Conservation (phyloP, 2,113 vertebrate species). For the Boleophthalmus pectinirostris region DNA sequence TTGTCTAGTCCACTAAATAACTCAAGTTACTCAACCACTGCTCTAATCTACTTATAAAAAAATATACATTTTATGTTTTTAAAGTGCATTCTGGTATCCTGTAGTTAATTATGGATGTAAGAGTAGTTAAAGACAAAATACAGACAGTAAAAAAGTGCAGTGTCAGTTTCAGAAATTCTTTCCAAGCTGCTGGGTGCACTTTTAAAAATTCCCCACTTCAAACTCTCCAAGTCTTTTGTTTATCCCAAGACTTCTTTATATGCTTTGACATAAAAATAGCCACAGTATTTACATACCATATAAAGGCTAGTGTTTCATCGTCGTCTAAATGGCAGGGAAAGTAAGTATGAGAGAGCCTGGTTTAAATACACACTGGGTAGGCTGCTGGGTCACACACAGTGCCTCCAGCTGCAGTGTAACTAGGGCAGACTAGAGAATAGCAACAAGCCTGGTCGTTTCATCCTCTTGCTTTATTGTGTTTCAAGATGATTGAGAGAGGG, state of each 20-base stretch:
- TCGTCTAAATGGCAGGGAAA: slow-evolving; percentile 24
- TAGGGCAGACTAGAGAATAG: slow-evolving; percentile 27
- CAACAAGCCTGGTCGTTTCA: slow-evolving; percentile 9
- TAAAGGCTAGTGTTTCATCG: slow-evolving; percentile 41
- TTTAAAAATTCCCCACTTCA: slow-evolving; percentile 14
- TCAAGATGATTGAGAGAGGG: not conserved
- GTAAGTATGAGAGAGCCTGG: slow-evolving; percentile 19
- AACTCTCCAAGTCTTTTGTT: slow-evolving; percentile 32
- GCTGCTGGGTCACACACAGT: slow-evolving; percentile 34
- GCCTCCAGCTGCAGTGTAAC: slow-evolving; percentile 34
- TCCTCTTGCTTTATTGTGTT: slow-evolving; percentile 10
- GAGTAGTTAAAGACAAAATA: slow-evolving; percentile 39
- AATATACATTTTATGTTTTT: not conserved
- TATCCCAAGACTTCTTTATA: slow-evolving; percentile 22
- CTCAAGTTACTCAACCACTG: not conserved
- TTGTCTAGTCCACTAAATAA: not conserved
- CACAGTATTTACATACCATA: slow-evolving; percentile 57
- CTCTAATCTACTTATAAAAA: not conserved
- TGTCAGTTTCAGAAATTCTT: slow-evolving; percentile 47
- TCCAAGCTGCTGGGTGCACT: slow-evolving; percentile 47
- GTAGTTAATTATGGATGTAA: slow-evolving; percentile 36
- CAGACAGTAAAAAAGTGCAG: slow-evolving; percentile 31
- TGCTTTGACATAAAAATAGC: slow-evolving; percentile 44
- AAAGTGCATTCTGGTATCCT: slow-evolving; percentile 22
- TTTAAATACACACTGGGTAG: slow-evolving; percentile 50